Conservation (phyloP, 2,113 vertebrate species). For the Cephalopholis sonnerati region DNA sequence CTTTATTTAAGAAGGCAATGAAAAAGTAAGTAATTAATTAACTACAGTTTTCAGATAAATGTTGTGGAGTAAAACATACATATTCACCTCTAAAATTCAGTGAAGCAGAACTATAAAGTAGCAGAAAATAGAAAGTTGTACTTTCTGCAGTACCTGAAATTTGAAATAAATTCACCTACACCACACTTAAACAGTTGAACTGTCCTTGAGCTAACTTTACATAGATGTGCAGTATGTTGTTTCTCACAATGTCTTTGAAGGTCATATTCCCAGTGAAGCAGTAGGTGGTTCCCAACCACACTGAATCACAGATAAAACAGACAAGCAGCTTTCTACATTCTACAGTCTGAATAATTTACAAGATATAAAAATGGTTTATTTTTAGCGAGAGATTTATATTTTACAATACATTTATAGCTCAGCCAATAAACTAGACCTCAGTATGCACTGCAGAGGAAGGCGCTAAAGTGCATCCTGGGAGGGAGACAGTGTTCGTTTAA, state of each 20-base stretch:
- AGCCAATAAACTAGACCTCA: constrained; percentile 10
- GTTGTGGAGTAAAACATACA: background rate
- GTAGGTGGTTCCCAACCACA: background rate
- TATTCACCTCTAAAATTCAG: background rate
- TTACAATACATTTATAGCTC: constrained; percentile 20
- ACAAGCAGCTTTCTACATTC: background rate
- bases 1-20: background rate
- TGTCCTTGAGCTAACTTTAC: background rate
- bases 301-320: background rate
- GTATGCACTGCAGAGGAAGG: background rate
- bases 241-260: constrained; percentile 1
- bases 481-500: constrained; percentile 35
- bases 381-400: constrained; percentile 17
- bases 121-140: background rate
- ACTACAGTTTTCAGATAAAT: background rate
- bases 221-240: background rate
- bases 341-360: constrained; percentile 24
- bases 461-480: constrained; percentile 31
- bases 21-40: background rate
- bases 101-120: background rate
- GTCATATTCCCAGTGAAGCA: background rate
- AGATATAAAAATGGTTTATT: constrained; percentile 10
- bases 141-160: background rate
- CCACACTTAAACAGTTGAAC: background rate
- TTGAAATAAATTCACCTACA: too few relatives aligned